Evolutionary conservation across 2,888 invertebrate species (phyloP).

Genomic region (Zhengitettix transpicula): DNA sequence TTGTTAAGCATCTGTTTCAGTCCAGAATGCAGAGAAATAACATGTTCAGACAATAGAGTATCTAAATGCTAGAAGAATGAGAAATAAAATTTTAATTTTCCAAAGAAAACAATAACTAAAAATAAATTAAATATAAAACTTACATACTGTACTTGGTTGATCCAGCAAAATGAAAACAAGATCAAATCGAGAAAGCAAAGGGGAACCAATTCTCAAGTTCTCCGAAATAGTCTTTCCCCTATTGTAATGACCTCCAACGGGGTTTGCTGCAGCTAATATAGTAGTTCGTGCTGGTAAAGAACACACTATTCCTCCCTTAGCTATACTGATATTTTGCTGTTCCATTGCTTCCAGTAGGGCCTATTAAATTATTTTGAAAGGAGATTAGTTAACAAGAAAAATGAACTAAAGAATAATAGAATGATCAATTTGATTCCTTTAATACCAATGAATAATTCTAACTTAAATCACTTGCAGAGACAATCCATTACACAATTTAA

Average conservation of each 20-base stretch:
- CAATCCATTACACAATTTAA: too few species aligned
- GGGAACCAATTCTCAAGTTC: slow-evolving; percentile 72
- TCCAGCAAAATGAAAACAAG: slow-evolving; percentile 81
- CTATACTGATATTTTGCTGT: slow-evolving; percentile 76
- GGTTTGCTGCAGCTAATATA: slow-evolving; percentile 86
- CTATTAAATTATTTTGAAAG: slow-evolving; percentile 13
- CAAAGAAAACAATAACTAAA: slow-evolving; percentile 2
- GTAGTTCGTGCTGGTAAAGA: slow-evolving; percentile 68
- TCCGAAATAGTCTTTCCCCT: slow-evolving; percentile 73
- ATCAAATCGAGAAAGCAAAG: slow-evolving; percentile 82
- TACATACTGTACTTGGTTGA: slow-evolving; percentile 55
- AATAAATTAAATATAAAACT: slow-evolving; percentile 8
- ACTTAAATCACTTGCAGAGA: too few species aligned
- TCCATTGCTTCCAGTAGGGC: slow-evolving; percentile 89
- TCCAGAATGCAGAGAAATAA: slow-evolving; percentile 50
- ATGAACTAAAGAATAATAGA: neutral
- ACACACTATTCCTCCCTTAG: slow-evolving; percentile 79
- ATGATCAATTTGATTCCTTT: slow-evolving; percentile 18
- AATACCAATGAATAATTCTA: too few species aligned
- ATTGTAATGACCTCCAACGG: slow-evolving; percentile 75
- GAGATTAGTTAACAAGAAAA: slow-evolving; percentile 22
- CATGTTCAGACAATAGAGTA: slow-evolving; percentile 61
- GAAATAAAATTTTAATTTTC: neutral
- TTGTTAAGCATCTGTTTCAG: slow-evolving; percentile 10
- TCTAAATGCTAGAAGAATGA: slow-evolving; percentile 46